phyloP scores from a whole-genome alignment of 1,140 invertebrate species.

The Zaprionus lachaisei region DNA sequence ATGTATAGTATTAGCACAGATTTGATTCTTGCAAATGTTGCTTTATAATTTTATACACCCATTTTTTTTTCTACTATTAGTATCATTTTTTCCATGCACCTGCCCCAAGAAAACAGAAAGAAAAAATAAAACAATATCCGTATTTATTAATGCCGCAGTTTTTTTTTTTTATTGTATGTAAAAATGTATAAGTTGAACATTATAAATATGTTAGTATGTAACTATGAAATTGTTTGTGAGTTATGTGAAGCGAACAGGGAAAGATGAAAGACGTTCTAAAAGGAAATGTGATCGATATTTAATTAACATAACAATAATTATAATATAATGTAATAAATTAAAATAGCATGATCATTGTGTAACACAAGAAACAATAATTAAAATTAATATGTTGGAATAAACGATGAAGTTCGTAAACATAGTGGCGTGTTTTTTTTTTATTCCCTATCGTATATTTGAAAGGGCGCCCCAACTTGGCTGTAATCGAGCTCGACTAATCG shows the following conservation, averaged over 20 bases:
- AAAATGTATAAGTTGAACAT: conserved; percentile 45
- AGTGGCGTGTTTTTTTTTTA: not conserved
- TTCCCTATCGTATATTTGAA: not conserved
- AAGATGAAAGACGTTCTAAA: conserved; percentile 70
- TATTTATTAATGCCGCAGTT: conserved; percentile 49
- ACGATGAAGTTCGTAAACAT: conserved; percentile 40
- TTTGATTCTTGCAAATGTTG: conserved; percentile 77
- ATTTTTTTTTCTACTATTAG: conserved; percentile 41
- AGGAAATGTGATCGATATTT: conserved; percentile 84
- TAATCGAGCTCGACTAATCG: not conserved
- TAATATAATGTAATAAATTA: conserved; percentile 64
- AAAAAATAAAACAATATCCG: conserved; percentile 20
- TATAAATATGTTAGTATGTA: conserved; percentile 36
- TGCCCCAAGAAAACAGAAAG: conserved; percentile 18
- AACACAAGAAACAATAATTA: conserved; percentile 72
- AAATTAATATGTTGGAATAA: conserved; percentile 74
- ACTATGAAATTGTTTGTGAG: conserved; percentile 50
- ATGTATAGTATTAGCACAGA: conserved; percentile 69
- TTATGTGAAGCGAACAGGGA: conserved; percentile 73
- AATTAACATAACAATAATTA: conserved; percentile 64
- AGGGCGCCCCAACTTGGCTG: not conserved
- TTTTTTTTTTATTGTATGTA: conserved; percentile 40
- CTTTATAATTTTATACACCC: conserved; percentile 51
- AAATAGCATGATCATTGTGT: conserved; percentile 68
- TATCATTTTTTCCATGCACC: conserved; percentile 31